Conservation (phyloP, 30 jellyfish, hydroid and myxozoan genomes). For the Catostylus mosaicus region DNA sequence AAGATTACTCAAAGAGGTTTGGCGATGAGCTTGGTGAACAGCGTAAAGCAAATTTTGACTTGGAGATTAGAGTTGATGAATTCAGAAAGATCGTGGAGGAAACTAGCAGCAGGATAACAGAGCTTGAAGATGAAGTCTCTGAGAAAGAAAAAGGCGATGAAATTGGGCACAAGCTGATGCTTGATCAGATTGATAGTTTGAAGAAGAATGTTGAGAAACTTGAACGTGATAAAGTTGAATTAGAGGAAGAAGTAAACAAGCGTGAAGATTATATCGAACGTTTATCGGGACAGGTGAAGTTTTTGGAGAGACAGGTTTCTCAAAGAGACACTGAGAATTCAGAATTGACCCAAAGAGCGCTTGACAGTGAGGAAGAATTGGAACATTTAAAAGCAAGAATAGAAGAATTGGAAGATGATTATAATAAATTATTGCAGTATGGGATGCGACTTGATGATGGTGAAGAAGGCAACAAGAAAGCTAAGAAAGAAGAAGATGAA, state of each 20-base stretch:
- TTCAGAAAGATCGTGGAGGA: slow-evolving; percentile 36
- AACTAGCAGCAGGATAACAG: slow-evolving; percentile 35
- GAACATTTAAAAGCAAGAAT: slow-evolving; percentile 38
- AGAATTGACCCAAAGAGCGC: slow-evolving; percentile 53
- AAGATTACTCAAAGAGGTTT: slow-evolving; percentile 16
- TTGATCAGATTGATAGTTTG: slow-evolving; percentile 31
- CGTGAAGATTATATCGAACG: slow-evolving; percentile 22
- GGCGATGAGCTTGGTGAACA: slow-evolving; percentile 32
- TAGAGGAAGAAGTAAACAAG: slow-evolving; percentile 39
- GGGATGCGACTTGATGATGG: slow-evolving; percentile 59
- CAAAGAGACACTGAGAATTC: slow-evolving; percentile 52
- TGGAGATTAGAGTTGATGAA: slow-evolving; percentile 49
- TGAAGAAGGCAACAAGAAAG: slow-evolving; percentile 2
- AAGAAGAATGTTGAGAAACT: slow-evolving; percentile 14
- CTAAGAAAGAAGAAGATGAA: slow-evolving; percentile 28
- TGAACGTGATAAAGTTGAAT: slow-evolving; percentile 9
- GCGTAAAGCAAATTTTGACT: slow-evolving; percentile 15
- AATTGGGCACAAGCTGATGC: slow-evolving; percentile 43
- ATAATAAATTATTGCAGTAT: slow-evolving; percentile 47
- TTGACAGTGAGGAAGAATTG: slow-evolving; percentile 62
- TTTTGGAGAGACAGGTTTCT: slow-evolving; percentile 34
- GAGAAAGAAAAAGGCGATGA: slow-evolving; percentile 44
- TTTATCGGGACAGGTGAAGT: slow-evolving; percentile 45
- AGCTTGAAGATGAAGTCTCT: slow-evolving; percentile 43
- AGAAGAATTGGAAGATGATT: slow-evolving; percentile 65